Evolutionary conservation across 2,888 invertebrate genomes (phyloP).

Genomic region (Melinopterus prodromus): DNA sequence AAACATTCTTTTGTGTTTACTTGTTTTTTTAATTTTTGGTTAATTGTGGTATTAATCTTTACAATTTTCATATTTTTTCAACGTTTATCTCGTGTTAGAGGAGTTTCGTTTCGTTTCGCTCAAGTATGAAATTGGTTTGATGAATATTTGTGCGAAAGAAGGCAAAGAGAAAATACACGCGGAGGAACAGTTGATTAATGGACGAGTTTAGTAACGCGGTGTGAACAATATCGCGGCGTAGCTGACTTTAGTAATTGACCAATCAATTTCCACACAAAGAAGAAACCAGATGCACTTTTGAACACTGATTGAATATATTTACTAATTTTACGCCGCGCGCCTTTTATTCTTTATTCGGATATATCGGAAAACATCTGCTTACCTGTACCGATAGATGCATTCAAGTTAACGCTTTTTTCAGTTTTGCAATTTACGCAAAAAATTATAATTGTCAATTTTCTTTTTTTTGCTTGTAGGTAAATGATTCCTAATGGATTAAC

Average conservation of each 20-base stretch:
- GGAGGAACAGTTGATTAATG: slow-evolving; percentile 4
- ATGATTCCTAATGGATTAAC: too few relatives aligned
- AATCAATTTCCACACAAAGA: neutral
- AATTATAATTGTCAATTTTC: neutral
- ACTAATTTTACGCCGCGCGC: neutral
- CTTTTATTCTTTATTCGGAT: neutral
- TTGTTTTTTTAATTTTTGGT: too few relatives aligned
- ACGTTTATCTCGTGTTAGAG: too few relatives aligned
- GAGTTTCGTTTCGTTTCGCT: neutral
- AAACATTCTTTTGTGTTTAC: too few relatives aligned
- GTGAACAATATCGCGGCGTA: neutral
- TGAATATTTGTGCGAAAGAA: neutral
- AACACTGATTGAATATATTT: neutral
- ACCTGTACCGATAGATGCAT: neutral
- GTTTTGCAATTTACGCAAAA: neutral
- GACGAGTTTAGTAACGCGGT: slow-evolving; percentile 4
- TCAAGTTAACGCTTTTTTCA: neutral
- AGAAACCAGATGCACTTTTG: neutral
- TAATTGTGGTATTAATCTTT: too few relatives aligned
- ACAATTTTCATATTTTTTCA: too few relatives aligned
- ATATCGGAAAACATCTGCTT: neutral
- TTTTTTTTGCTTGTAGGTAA: neutral
- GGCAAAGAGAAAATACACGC: neutral
- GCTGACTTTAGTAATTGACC: slow-evolving; percentile 4
- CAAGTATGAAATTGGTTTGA: neutral